Base-by-base conservation (phyloP, 2,113 vertebrate genomes). In the Mesembrinibis cayennensis region DNA sequence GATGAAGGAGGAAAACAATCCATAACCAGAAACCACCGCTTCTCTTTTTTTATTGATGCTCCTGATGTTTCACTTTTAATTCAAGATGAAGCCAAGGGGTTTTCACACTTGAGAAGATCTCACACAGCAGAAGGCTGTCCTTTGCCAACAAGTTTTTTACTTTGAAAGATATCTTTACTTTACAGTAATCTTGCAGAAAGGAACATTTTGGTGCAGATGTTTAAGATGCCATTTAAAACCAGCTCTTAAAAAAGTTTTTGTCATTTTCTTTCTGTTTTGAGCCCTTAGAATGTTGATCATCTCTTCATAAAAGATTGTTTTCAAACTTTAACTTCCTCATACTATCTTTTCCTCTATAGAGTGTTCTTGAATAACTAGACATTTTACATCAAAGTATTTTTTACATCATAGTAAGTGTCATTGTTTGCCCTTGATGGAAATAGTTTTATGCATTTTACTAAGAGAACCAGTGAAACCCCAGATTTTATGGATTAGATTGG, bases 161-260 rank as follows among this genome's bases (percentile, higher is more conserved):
- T 65, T 91, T 91, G 62, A 89, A 84, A 94, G 72, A 66, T 22
- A 82, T 9, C 36, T 95, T 74, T 61, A 36, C 58, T 93, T 95
- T 53, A 52, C 23, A 62, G 22, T 19, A 45, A 38, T 61, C 45
- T 52, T 27, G 56, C 42, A 87, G 73, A 42, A 76, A 80, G 36
- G 8, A 71, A 29, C 0, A 0, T 8, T 53, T 74, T 82, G 56
- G 13, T 40, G 49, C 47, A 74, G 27, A 30, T 4, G 4, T 65
- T 94, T 49, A 30, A 69, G 10, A 52, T 23, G 9, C 18, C 27
- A 42, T 52, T 76, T 76, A 53, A 80, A 95, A 82, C 2, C 13
- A 56, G 25, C 4, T 63, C 45, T 45, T 27, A 1, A 50, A 78
- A 66, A 45, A 11, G 6, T 1, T 71, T 90, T 52, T 71, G 5